These are phyloP conservation scores for Phenganax stokvisi DNA, from an alignment of 92 coral and sea anemone genomes.

Conservation along the genomic window DNA sequence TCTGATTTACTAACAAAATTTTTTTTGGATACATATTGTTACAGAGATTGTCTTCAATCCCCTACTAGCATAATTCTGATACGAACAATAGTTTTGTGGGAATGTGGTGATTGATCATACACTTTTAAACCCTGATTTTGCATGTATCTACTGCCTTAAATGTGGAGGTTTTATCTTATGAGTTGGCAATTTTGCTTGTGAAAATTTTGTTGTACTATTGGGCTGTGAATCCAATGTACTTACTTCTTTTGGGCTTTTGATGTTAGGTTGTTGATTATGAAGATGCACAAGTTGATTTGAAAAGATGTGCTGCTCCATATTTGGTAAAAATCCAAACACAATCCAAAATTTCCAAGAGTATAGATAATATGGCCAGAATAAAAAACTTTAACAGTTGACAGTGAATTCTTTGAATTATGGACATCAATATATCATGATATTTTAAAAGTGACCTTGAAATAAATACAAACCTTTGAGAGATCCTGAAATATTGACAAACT, in stretches of 20 bases:
- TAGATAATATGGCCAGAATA: neutral
- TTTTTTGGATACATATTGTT: neutral
- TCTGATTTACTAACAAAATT: too few species aligned
- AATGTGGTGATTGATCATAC: too few species aligned
- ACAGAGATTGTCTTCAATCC: neutral
- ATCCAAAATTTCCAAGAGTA: conserved; percentile 5
- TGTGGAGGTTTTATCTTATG: too few species aligned
- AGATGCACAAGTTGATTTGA: conserved; percentile 2
- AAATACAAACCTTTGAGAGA: too few species aligned
- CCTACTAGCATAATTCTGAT: conserved; percentile 5
- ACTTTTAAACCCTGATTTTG: too few species aligned
- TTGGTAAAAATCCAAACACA: conserved; percentile 13
- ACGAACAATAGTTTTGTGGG: too few species aligned
- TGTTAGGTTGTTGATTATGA: neutral
- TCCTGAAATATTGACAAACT: too few species aligned
- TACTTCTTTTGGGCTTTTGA: neutral
- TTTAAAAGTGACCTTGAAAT: too few species aligned
- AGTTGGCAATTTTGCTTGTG: neutral
- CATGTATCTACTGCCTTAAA: too few species aligned
- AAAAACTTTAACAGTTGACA: too few species aligned
- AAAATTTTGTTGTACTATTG: neutral
- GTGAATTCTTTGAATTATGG: too few species aligned
- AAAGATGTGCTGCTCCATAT: conserved; percentile 19
- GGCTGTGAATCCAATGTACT: neutral
- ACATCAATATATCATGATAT: too few species aligned